A percentile compares a stretch with the other conserved stretches of the same genome.
phyloP scores from a whole-genome alignment of 2,113 vertebrate genomes.

The Neofelis nebulosa region DNA sequence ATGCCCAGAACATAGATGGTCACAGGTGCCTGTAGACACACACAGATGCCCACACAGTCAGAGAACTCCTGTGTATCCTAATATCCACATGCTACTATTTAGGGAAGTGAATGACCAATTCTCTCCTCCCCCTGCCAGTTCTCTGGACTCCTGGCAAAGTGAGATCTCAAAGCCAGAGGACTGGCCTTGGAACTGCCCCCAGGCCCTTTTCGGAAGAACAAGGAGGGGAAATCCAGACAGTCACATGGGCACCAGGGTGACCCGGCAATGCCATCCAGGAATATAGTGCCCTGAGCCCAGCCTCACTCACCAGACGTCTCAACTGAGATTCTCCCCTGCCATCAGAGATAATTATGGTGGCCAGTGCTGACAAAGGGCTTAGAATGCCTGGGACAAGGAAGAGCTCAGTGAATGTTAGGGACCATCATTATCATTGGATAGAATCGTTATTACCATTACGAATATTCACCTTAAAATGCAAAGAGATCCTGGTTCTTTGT shows the following conservation, averaged over 20 bases:
- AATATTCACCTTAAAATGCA: not conserved
- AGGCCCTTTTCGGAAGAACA: not conserved
- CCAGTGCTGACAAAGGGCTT: not conserved
- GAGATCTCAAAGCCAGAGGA: not conserved
- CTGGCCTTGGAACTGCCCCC: not conserved
- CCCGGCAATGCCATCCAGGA: not conserved
- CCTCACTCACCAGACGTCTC: not conserved
- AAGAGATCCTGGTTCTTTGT: not conserved
- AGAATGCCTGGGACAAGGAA: not conserved
- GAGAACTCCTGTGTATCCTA: not conserved
- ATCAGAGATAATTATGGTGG: not conserved
- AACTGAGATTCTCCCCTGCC: not conserved
- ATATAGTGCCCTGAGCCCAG: not conserved
- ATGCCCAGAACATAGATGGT: not conserved
- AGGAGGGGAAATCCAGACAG: not conserved
- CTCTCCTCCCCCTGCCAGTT: too few relatives aligned
- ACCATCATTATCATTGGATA: fast-evolving
- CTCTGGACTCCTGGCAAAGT: not conserved
- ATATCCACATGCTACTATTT: not conserved
- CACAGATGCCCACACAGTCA: not conserved
- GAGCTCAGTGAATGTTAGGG: not conserved
- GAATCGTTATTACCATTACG: not conserved
- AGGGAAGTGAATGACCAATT: not conserved
- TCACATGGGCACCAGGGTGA: not conserved
- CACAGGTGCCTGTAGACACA: not conserved